Percentiles rank a stretch among this genome's conserved stretches.
These are phyloP conservation scores for Acropora tenuis DNA, from an alignment of 64 coral and sea anemone genomes.

Conservation along the genomic window DNA sequence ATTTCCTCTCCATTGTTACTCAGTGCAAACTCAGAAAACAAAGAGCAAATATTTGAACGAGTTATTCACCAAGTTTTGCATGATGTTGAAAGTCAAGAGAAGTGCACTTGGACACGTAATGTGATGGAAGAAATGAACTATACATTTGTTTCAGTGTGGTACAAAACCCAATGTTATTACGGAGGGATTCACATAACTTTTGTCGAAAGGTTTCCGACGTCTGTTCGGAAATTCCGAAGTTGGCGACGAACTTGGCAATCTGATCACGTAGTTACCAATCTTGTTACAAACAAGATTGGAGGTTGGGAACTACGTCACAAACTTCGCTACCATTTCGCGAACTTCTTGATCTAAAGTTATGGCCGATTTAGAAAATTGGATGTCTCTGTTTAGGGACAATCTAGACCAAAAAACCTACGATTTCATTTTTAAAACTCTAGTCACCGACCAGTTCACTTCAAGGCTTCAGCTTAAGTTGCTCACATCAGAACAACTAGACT, in stretches of 20 bases:
- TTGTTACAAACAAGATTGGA: background rate
- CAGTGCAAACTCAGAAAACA: too few species aligned
- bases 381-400: background rate
- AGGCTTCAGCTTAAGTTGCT: background rate
- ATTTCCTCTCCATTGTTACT: too few species aligned
- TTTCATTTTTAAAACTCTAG: background rate
- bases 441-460: background rate
- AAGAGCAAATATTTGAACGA: too few species aligned
- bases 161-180: conserved; percentile 14
- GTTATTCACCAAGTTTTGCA: too few species aligned
- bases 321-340: background rate
- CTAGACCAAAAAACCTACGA: background rate
- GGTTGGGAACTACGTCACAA: background rate
- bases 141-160: conserved; percentile 36
- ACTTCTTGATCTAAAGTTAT: background rate
- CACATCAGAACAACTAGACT: background rate
- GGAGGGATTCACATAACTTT: background rate
- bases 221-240: background rate
- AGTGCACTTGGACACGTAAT: too few species aligned
- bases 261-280: background rate
- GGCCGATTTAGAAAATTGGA: background rate
- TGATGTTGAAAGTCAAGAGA: too few species aligned
- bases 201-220: background rate
- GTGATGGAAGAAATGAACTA: too few species aligned
- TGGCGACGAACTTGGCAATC: background rate